Evolutionary conservation across 2,888 invertebrate species (phyloP).

Genomic region (Drosophila lacicola): DNA sequence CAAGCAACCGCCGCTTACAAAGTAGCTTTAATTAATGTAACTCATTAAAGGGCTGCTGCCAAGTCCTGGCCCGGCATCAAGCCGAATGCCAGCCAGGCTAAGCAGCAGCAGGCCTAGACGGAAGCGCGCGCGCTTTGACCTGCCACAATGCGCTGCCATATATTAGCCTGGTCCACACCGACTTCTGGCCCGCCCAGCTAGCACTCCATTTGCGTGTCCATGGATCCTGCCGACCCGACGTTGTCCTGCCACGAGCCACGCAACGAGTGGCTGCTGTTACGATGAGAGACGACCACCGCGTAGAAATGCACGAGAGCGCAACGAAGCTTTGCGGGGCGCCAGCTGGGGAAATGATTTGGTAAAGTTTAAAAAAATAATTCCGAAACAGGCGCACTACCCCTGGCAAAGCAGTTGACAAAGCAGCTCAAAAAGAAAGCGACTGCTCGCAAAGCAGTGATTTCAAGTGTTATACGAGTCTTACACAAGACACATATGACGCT

Average conservation of each 20-base stretch:
- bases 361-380: slow-evolving; percentile 15
- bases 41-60: slow-evolving; percentile 72
- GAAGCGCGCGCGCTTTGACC: slow-evolving; percentile 70
- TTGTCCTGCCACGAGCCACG: slow-evolving; percentile 23
- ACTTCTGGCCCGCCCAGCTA: slow-evolving; percentile 34
- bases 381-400: slow-evolving; percentile 19
- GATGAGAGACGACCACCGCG: slow-evolving; percentile 13
- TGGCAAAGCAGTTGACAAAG: slow-evolving; percentile 9
- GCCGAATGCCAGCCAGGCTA: slow-evolving; percentile 13
- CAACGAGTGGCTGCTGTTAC: slow-evolving; percentile 7
- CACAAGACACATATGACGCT: no score
- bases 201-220: slow-evolving; percentile 30
- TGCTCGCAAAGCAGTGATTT: neutral
- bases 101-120: slow-evolving; percentile 49
- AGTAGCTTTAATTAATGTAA: slow-evolving; percentile 80
- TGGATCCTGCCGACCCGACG: slow-evolving; percentile 28
- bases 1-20: slow-evolving; percentile 54
- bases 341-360: slow-evolving; percentile 34
- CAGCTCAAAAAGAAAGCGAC: neutral
- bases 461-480: no score
- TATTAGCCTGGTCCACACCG: slow-evolving; percentile 63
- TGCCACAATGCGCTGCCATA: slow-evolving; percentile 73
- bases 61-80: slow-evolving; percentile 27
- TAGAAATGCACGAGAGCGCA: slow-evolving; percentile 10
- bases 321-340: slow-evolving; percentile 29